phyloP scores from a whole-genome alignment of 2,888 invertebrate genomes.

The Digitonthophagus gazella region DNA sequence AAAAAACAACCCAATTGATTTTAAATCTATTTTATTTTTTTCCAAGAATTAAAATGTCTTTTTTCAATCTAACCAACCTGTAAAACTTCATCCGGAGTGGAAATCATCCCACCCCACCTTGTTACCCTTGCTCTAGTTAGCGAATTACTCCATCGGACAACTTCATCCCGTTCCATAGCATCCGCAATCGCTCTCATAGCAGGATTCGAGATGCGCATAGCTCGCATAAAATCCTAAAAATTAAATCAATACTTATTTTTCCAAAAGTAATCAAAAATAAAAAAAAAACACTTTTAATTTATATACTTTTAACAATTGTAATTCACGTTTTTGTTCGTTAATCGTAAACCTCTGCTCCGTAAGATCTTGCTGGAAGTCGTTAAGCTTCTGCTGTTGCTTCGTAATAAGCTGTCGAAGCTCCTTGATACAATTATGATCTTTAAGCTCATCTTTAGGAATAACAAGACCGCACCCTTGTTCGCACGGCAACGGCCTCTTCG shows the following conservation, averaged over 20 bases:
- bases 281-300: conserved; percentile 19
- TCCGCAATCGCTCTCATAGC: conserved; percentile 89
- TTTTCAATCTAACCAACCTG: conserved; percentile 63
- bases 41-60: too few relatives aligned
- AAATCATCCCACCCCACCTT: conserved; percentile 98
- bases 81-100: conserved; percentile 91
- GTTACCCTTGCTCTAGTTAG: conserved; percentile 84
- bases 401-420: conserved; percentile 82
- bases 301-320: conserved; percentile 78
- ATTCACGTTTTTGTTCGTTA: conserved; percentile 85
- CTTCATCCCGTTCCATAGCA: conserved; percentile 93
- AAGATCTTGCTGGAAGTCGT: conserved; percentile 82
- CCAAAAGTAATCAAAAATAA: conserved; percentile 5
- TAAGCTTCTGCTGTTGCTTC: conserved; percentile 82
- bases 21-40: too few relatives aligned
- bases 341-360: conserved; percentile 84
- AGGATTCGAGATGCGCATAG: conserved; percentile 89
- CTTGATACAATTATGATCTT: conserved; percentile 91
- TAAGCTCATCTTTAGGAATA: conserved; percentile 91
- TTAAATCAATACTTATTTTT: too few relatives aligned
- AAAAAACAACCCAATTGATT: too few relatives aligned
- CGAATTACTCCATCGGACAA: conserved; percentile 83
- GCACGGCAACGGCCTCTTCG: conserved; percentile 89
- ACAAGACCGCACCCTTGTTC: conserved; percentile 92
- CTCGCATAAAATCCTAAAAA: conserved; percentile 85